A percentile compares a stretch with the other conserved stretches of the same genome.
These are phyloP conservation scores for Colletes gigas DNA, from an alignment of 1,140 invertebrate genomes.

Conservation along the genomic window DNA sequence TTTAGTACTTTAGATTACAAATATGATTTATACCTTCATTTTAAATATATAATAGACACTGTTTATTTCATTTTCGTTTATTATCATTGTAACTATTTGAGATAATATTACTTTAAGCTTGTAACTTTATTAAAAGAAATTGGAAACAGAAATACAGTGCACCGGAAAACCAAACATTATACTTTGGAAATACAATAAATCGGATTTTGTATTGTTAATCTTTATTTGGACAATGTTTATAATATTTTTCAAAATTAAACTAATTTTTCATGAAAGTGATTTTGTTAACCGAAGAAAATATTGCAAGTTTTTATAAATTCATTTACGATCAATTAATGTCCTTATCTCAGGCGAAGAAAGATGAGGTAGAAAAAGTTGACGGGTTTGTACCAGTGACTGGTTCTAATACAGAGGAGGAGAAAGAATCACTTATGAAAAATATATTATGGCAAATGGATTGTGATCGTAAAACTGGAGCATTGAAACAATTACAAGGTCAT, in stretches of 20 bases:
- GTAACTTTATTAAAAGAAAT: not conserved
- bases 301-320: not conserved
- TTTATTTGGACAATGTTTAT: not conserved
- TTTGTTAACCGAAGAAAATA: constrained; percentile 9
- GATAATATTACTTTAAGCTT: not conserved
- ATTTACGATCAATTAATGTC: constrained; percentile 22
- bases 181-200: not conserved
- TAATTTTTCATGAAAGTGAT: constrained; percentile 2
- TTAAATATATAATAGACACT: not conserved
- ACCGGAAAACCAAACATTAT: not conserved
- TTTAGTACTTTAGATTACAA: constrained; percentile 8
- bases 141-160: not conserved
- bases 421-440: constrained; percentile 84
- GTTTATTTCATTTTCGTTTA: not conserved
- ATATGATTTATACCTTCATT: constrained; percentile 2
- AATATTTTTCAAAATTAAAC: not conserved
- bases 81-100: not conserved
- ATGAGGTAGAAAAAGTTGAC: constrained; percentile 82
- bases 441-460: constrained; percentile 90
- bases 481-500: constrained; percentile 94
- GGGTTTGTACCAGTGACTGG: constrained; percentile 82
- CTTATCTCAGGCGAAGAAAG: constrained; percentile 80
- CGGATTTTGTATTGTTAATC: not conserved
- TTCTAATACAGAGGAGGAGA: constrained; percentile 82
- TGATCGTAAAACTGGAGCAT: constrained; percentile 89